phyloP scores from a whole-genome alignment of 2,113 vertebrate genomes.

The Megaceryle maxima region DNA sequence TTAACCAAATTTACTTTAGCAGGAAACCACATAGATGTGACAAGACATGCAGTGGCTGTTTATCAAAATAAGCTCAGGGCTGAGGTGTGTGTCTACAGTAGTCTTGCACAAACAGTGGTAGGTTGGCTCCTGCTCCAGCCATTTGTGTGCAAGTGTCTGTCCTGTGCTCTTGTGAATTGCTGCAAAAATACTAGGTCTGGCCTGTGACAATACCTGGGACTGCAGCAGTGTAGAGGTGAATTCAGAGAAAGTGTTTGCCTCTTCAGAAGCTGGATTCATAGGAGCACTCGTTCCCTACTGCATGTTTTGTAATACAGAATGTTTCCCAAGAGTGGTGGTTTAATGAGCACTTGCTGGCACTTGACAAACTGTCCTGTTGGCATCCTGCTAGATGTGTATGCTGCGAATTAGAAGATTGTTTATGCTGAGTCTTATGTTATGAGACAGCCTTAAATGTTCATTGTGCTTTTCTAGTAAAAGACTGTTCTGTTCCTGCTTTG shows the following conservation, averaged over 20 bases:
- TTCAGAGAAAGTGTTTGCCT: neutral
- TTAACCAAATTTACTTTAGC: neutral
- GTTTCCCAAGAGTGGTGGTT: slow-evolving; percentile 26
- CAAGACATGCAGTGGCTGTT: neutral
- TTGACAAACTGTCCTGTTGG: slow-evolving; percentile 36
- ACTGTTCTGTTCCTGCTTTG: neutral
- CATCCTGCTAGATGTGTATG: neutral
- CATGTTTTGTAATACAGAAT: neutral
- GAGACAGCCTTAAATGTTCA: neutral
- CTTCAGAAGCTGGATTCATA: neutral
- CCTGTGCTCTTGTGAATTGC: fast-evolving
- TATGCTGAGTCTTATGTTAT: neutral
- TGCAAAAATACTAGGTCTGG: neutral
- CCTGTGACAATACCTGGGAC: neutral
- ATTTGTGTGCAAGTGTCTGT: neutral
- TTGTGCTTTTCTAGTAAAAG: neutral
- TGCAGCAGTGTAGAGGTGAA: neutral
- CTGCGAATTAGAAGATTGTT: neutral
- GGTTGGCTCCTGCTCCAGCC: neutral
- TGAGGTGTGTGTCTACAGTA: neutral
- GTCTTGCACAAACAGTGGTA: neutral
- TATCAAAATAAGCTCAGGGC: neutral
- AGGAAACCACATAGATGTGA: neutral
- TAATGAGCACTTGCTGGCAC: slow-evolving; percentile 12
- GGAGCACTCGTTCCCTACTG: neutral